Evolutionary conservation across 2,888 invertebrate genomes (phyloP).

Genomic region (Notodonta dromedarius): DNA sequence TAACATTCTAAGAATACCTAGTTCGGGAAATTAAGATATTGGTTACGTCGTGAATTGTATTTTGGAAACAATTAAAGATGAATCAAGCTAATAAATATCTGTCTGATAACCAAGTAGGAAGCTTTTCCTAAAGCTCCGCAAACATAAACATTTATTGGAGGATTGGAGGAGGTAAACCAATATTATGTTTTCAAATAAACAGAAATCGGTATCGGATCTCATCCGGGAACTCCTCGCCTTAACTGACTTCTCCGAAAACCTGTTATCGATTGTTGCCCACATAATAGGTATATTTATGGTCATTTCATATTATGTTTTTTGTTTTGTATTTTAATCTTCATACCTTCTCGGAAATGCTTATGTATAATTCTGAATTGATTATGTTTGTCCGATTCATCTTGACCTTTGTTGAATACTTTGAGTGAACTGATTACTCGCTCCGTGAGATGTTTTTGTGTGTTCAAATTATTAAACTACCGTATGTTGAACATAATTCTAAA

Average conservation of each 20-base stretch:
- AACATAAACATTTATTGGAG: too few relatives aligned
- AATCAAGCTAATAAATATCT: too few relatives aligned
- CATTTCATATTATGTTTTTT: conserved; percentile 48
- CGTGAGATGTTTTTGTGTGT: conserved; percentile 24
- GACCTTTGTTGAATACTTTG: conserved; percentile 45
- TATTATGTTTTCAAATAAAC: background rate
- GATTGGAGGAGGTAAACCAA: background rate
- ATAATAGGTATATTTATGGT: conserved; percentile 41
- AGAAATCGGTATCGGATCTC: background rate
- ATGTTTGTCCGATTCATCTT: conserved; percentile 20
- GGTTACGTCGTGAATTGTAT: too few relatives aligned
- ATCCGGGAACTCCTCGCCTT: background rate
- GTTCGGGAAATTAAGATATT: too few relatives aligned
- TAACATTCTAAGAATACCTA: too few relatives aligned
- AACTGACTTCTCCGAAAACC: conserved; percentile 51
- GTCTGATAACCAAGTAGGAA: too few relatives aligned
- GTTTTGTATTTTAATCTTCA: conserved; percentile 50
- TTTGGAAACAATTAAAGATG: too few relatives aligned
- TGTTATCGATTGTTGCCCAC: conserved; percentile 53
- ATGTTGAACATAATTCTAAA: background rate
- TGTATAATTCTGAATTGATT: conserved; percentile 53
- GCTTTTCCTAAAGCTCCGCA: too few relatives aligned
- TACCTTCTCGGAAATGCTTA: conserved; percentile 54
- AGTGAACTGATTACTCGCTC: conserved; percentile 22
- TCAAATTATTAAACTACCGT: background rate